phyloP scores from a whole-genome alignment of 2,113 vertebrate species.

The Pavo muticus region DNA sequence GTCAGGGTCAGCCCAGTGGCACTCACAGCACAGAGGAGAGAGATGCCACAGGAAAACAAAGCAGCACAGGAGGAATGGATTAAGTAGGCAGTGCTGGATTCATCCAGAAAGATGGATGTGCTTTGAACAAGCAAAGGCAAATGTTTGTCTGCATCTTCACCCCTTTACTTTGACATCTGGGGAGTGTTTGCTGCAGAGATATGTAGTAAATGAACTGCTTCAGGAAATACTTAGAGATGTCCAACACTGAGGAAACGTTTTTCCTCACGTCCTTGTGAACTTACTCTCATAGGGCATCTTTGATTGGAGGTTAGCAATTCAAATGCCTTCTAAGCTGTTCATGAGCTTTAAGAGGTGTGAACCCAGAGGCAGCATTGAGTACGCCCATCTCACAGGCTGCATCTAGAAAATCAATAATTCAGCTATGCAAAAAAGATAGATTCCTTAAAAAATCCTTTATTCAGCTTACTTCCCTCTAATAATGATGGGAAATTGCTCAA shows the following conservation, averaged over 20 bases:
- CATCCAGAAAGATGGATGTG: not conserved
- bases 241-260: not conserved
- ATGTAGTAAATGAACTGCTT: not conserved
- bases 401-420: not conserved
- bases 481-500: not conserved
- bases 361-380: not conserved
- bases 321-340: not conserved
- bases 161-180: not conserved
- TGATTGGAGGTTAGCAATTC: not conserved
- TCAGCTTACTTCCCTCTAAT: not conserved
- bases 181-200: not conserved
- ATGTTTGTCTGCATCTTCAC: not conserved
- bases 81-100: rapidly evolving
- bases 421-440: not conserved
- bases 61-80: not conserved
- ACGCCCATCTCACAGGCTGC: not conserved
- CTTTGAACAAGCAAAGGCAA: not conserved
- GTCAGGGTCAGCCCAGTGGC: not conserved
- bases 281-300: not conserved
- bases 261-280: not conserved
- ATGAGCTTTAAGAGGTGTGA: not conserved
- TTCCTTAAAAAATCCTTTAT: not conserved
- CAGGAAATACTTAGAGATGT: not conserved
- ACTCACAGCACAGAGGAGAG: not conserved
- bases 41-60: not conserved